Evolutionary conservation across 2,888 invertebrate species (phyloP), one percentile per base, ranked within the genome.

Genomic region (Tetheella fluctuosa): DNA sequence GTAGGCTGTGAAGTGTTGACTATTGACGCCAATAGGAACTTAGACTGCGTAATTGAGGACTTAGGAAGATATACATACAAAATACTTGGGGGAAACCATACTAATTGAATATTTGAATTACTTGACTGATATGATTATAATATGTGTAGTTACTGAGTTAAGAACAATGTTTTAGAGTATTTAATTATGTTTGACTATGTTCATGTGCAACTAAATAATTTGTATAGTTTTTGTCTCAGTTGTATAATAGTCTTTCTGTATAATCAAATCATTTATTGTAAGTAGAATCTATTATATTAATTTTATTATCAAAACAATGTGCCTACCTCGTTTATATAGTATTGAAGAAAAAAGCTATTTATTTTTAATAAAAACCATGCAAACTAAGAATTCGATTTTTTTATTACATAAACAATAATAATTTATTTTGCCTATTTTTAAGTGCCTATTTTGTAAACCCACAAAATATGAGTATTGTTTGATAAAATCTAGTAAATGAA

Each of bases 1-100:
- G 80, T 92, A 1, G 90, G 90, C 57, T 93, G 93, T 67, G 91
- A 93, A 73, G 91, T 93, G 59, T 73, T 93, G 56, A 90, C 90
- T 0, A 89, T 93, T 48, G 90, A 93, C 56, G 93, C 93, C 6
- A 82, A 93, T 62, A 79, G 86, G 61, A 74, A 73, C 2, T 61
- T 93, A 0, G 77, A 84, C 0, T 42, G 39, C 2, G 93, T 93
- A 0, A 76, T 69, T 12, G 81, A 90, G 57, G 93, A 93, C 65
- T 74, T 93, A n/a, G 84, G 88, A 58, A 76, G 90, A 70, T 91
- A 93, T 68, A 79, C 89, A 6, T 91, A 86, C 55, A 92, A 91
- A 67, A 92, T 93, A 66, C 77, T 93, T 0, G 93, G 92, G 1
- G 92, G 92, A 15, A 92, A 93, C 66, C 89, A 93, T 63, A 91